phyloP scores from a whole-genome alignment of 2,888 invertebrate species.

The Epicampocera succincta region DNA sequence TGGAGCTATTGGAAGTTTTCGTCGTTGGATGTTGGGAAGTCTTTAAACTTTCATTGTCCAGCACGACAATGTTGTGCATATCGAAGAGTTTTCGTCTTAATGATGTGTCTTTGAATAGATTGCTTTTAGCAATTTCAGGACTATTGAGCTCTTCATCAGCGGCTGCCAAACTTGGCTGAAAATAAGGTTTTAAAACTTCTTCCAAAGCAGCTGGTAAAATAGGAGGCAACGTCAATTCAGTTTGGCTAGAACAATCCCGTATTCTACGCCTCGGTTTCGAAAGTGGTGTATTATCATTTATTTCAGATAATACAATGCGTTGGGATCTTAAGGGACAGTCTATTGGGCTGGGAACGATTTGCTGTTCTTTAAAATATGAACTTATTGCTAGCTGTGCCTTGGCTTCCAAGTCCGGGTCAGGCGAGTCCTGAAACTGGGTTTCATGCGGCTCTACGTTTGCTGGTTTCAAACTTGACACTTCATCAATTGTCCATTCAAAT shows the following conservation, averaged over 20 bases:
- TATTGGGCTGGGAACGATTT: slow-evolving; percentile 81
- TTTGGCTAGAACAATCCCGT: slow-evolving; percentile 83
- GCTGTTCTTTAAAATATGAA: slow-evolving; percentile 80
- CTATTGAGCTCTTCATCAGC: slow-evolving; percentile 71
- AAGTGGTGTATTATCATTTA: slow-evolving; percentile 76
- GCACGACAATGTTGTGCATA: slow-evolving; percentile 74
- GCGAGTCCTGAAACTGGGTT: slow-evolving; percentile 83
- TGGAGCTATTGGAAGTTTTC: slow-evolving; percentile 25
- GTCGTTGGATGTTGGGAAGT: not conserved
- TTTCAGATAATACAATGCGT: slow-evolving; percentile 77
- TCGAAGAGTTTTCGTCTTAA: slow-evolving; percentile 80
- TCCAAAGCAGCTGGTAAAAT: slow-evolving; percentile 83
- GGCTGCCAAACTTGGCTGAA: slow-evolving; percentile 81
- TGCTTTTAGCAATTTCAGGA: slow-evolving; percentile 55
- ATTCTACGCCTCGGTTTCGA: slow-evolving; percentile 74
- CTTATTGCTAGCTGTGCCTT: slow-evolving; percentile 85
- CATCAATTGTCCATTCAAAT: slow-evolving; percentile 87
- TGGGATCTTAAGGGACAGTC: slow-evolving; percentile 79
- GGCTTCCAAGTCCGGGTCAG: slow-evolving; percentile 84
- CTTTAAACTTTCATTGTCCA: slow-evolving; percentile 69
- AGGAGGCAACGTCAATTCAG: slow-evolving; percentile 84
- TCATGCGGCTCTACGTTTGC: slow-evolving; percentile 84
- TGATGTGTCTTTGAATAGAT: slow-evolving; percentile 78
- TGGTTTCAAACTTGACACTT: slow-evolving; percentile 85
- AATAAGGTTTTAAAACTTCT: slow-evolving; percentile 84